A percentile compares a stretch with the other conserved stretches of the same genome.
These are phyloP conservation scores for Pycnomerus fuliginosus DNA, from an alignment of 2,888 invertebrate species.

Conservation along the genomic window DNA sequence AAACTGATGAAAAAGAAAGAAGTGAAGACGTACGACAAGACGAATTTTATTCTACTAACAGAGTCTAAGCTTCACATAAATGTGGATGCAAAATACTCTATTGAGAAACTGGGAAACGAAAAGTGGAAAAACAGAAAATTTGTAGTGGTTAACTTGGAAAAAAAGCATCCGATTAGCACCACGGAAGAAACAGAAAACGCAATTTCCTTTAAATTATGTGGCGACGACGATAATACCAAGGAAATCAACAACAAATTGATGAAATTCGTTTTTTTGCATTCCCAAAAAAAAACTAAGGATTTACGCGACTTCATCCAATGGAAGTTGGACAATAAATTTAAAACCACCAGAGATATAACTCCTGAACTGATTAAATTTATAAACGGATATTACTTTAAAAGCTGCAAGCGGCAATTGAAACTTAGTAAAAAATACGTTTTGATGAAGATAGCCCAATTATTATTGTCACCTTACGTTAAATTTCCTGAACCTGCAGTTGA, in stretches of 20 bases:
- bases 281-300: conserved; percentile 2
- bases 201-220: not conserved
- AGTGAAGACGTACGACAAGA: conserved; percentile 5
- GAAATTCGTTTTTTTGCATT: not conserved
- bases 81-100: not conserved
- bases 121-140: conserved; percentile 2
- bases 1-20: conserved; percentile 1
- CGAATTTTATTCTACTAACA: conserved; percentile 2
- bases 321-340: conserved; percentile 3
- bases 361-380: not conserved
- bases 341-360: not conserved
- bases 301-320: not conserved
- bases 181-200: conserved; percentile 3
- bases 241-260: not conserved
- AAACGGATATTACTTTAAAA: not conserved
- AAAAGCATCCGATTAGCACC: not conserved
- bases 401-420: not conserved
- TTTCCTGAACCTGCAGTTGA: not conserved
- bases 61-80: not conserved
- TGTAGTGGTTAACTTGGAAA: not conserved
- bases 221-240: not conserved
- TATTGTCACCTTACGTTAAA: not conserved
- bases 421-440: conserved; percentile 2
- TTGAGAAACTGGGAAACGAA: not conserved
- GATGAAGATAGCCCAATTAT: conserved; percentile 1